Conservation (phyloP, 1,140 invertebrate genomes). For the Amyelois transitella region DNA sequence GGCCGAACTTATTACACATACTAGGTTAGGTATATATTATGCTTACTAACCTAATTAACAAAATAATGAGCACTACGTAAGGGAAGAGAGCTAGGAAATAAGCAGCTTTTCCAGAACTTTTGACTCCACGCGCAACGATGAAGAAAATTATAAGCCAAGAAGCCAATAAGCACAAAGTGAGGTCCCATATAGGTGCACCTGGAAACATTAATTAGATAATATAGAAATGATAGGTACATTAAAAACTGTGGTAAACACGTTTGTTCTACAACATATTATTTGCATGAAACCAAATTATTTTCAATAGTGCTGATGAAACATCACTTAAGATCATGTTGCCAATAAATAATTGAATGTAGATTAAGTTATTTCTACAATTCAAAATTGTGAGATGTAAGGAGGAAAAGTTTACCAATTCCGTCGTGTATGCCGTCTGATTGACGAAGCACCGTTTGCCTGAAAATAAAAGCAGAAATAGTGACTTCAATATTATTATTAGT, state of each 20-base stretch:
- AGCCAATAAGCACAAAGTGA: constrained; percentile 84
- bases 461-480: constrained; percentile 10
- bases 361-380: background rate
- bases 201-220: background rate
- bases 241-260: too few relatives aligned
- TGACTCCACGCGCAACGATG: constrained; percentile 86
- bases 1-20: too few relatives aligned
- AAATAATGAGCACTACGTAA: constrained; percentile 86
- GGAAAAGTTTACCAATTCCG: constrained; percentile 78
- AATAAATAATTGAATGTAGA: too few relatives aligned
- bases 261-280: too few relatives aligned
- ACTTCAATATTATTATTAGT: background rate
- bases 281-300: too few relatives aligned
- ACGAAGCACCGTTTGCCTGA: constrained; percentile 80
- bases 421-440: constrained; percentile 80
- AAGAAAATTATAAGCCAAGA: constrained; percentile 87
- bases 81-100: constrained; percentile 92
- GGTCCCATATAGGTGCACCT: constrained; percentile 81
- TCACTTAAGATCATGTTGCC: too few relatives aligned
- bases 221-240: background rate
- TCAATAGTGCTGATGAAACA: too few relatives aligned
- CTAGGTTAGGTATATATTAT: background rate
- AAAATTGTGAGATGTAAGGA: background rate
- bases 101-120: constrained; percentile 85
- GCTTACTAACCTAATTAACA: constrained; percentile 76